Percentiles rank a stretch among this genome's conserved stretches.
Evolutionary conservation across 2,888 invertebrate genomes (phyloP).

Genomic region (Drosophila cracens): DNA sequence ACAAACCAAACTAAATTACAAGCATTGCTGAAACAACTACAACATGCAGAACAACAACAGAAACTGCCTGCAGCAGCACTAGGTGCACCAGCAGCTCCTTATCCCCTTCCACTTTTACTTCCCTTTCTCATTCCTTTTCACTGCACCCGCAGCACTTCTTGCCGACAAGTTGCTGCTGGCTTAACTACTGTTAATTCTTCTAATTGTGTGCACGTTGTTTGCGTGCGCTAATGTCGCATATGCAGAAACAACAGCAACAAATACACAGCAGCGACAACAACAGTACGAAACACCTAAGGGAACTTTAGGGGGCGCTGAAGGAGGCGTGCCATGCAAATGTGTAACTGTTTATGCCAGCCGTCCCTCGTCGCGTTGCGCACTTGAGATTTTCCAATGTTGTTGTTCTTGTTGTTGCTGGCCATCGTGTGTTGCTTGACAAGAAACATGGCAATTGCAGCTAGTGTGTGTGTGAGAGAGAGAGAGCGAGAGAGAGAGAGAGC

Average conservation of each 20-base stretch:
- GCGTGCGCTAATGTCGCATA: constrained; percentile 80
- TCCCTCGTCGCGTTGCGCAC: constrained; percentile 31
- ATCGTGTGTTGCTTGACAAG: constrained; percentile 60
- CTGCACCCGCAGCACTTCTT: constrained; percentile 43
- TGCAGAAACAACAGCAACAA: constrained; percentile 58
- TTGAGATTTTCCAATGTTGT: constrained; percentile 52
- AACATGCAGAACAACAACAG: constrained; percentile 16
- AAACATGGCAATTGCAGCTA: constrained; percentile 38
- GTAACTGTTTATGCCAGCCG: constrained; percentile 71
- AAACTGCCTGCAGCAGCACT: constrained; percentile 26
- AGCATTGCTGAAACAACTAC: constrained; percentile 54
- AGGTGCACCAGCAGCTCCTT: constrained; percentile 9
- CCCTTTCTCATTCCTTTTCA: not conserved
- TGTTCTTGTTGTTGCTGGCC: constrained; percentile 15
- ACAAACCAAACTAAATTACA: constrained; percentile 64
- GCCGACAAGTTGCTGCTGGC: constrained; percentile 55
- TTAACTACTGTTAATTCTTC: constrained; percentile 80
- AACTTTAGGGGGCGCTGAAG: constrained; percentile 23
- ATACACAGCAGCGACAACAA: constrained; percentile 19
- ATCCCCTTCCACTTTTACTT: not conserved
- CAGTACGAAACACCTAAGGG: constrained; percentile 30
- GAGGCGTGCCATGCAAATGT: constrained; percentile 65
- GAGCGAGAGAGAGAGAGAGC: not conserved
- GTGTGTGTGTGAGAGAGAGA: not conserved
- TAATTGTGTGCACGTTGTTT: constrained; percentile 79